Base-by-base conservation (phyloP, 1,140 invertebrate species). In the Trialeurodes vaporariorum region DNA sequence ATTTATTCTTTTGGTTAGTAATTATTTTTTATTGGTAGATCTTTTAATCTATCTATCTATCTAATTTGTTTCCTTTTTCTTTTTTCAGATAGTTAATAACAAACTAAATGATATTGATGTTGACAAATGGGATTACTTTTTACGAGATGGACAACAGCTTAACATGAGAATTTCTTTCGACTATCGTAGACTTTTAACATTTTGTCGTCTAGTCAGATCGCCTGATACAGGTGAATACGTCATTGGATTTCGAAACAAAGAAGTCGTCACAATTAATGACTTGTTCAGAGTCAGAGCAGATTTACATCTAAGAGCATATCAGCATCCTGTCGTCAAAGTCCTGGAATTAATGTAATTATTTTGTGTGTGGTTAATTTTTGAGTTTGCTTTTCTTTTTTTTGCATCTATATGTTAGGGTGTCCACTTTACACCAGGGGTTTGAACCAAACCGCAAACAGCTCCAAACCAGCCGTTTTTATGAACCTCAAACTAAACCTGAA, bases 81-180 rank as follows among this genome's bases (percentile, higher is more conserved):
- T 25, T 63, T 74, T 75, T n/a, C 69, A 86, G 84, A 85, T 89
- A 70, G 82, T 89, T 0, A 79, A 81, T 25, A 89, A 89, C 73
- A 80, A 83, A 65, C 73, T 77, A 17, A 86, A 81, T 70, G 82
- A 83, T 22, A 79, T 88, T 27, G 87, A 90, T 78, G 87, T 89
- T 2, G 87, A 89, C 75, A 88, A 87, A 75, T 88, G 82, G 81
- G 87, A 89, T 73, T 89, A 89, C 71, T 79, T 89, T 61, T 75
- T 82, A 17, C 77, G 87, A 65, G 87, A 89, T 73, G 81, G 73
- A 58, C 72, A 75, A 2, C 68, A 69, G 21, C 68, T 75, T 12
- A 72, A 72, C 58, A 63, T 74, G 2, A 69, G 58, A 17, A 70
- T 71, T 60, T 63, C 67, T 25, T 69, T 75, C 65, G 72, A 75